Evolutionary conservation across 2,797 vertebrate genomes (phyloP).

Genomic region (Alexandromys oeconomus): DNA sequence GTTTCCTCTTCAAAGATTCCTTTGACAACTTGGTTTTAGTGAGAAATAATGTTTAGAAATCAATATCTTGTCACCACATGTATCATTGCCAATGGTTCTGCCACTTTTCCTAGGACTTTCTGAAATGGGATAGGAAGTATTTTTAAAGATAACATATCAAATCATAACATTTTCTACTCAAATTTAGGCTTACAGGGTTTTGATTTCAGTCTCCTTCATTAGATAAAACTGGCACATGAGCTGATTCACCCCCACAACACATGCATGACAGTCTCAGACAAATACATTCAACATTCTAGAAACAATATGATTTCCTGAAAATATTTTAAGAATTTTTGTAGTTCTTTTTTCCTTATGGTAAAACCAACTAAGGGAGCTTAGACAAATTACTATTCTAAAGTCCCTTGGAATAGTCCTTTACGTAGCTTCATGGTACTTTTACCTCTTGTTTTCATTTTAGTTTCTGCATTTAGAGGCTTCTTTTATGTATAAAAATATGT

Average conservation of each 20-base stretch:
- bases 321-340: neutral
- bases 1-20: neutral
- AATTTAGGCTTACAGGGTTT: neutral
- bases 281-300: neutral
- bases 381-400: conserved; percentile 24
- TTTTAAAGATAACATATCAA: neutral
- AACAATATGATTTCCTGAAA: conserved; percentile 29
- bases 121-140: neutral
- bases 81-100: neutral
- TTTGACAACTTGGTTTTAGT: conserved; percentile 1
- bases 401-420: neutral
- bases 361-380: neutral
- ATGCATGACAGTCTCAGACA: neutral
- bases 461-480: neutral
- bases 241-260: neutral
- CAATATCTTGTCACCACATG: neutral
- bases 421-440: neutral
- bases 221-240: neutral
- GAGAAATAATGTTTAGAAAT: conserved; percentile 20
- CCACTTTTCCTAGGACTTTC: neutral
- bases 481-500: neutral
- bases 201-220: neutral
- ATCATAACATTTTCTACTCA: neutral
- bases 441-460: conserved; percentile 29
- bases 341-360: conserved; percentile 4